Evolutionary conservation across 2,888 invertebrate genomes (phyloP), one percentile per base, ranked within the genome.

Genomic region (Bugulina stolonifera): DNA sequence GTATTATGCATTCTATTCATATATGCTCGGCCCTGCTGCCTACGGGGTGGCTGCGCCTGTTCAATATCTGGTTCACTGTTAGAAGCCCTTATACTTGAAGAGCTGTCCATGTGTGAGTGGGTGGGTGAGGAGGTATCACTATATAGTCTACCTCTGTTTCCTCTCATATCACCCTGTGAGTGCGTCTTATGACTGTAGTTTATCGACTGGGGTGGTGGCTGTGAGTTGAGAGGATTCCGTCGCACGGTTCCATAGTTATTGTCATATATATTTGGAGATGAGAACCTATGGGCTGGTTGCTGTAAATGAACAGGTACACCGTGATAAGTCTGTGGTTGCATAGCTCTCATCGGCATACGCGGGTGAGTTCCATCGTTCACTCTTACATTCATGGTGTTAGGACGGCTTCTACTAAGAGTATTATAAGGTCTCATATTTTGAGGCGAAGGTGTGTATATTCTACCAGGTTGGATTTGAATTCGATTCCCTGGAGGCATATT

Each of bases 51-150:
- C 22, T 25, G 55, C 2, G 64, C 25, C 32, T 34, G 64, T 22
- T 64, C 64, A 32, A 64, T 34, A 18, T 64, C 64, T n/a, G 64
- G 34, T 32, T 64, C 64, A 64, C 64, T 64, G n/a, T 64, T 64
- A 32, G 64, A 22, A 32, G 10, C 5, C 3, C 64, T 22, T 29
- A 64, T 64, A 64, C 34, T 64, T 32, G 25, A 29, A 43, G 43
- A 43, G 2, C 64, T 27, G 34, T 64, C 64, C 2, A 64, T 32
- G 5, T 64, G 64, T 5, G 27, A 10, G 22, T 25, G 64, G 18
- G 43, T 10, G 18, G 64, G 34, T 29, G 64, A 64, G n/a, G 25
- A 55, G 32, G 3, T 64, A n/a, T 64, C 64, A 27, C 64, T 64
- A n/a, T 27, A 64, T 14, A 64, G 22, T 64, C 34, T 64, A 27